phyloP scores from a whole-genome alignment of 2,888 invertebrate species.

The Coleophora flavipennella region DNA sequence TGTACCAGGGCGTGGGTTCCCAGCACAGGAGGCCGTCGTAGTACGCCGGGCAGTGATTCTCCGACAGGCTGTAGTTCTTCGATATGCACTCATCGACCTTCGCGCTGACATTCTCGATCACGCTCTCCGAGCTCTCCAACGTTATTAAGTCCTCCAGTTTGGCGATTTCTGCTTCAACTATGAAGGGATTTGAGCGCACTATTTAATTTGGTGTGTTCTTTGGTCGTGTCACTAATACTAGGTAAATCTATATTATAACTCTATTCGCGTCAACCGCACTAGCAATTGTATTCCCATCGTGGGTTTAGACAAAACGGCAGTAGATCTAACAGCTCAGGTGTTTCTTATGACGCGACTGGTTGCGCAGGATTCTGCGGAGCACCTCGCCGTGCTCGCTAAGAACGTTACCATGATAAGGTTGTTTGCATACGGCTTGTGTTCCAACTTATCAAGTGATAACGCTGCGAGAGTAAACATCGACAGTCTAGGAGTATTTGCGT shows the following conservation, averaged over 20 bases:
- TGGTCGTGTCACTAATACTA: slow-evolving; percentile 25
- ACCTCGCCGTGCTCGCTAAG: slow-evolving; percentile 44
- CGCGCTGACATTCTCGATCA: slow-evolving; percentile 48
- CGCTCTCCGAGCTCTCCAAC: slow-evolving; percentile 45
- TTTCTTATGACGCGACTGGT: slow-evolving; percentile 33
- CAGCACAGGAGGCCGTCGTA: slow-evolving; percentile 88
- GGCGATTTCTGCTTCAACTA: slow-evolving; percentile 30
- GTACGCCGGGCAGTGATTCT: slow-evolving; percentile 74
- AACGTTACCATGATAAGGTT: slow-evolving; percentile 65
- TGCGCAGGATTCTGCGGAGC: slow-evolving; percentile 44
- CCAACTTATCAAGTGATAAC: slow-evolving; percentile 70
- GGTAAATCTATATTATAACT: slow-evolving; percentile 4
- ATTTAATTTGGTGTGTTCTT: slow-evolving; percentile 30
- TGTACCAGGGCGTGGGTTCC: slow-evolving; percentile 83
- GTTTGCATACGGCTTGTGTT: slow-evolving; percentile 66
- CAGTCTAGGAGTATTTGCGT: slow-evolving; percentile 64
- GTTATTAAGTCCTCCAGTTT: slow-evolving; percentile 68
- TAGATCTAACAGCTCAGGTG: slow-evolving; percentile 27
- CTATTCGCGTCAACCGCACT: slow-evolving; percentile 19
- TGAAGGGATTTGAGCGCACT: slow-evolving; percentile 25
- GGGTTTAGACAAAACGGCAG: slow-evolving; percentile 9
- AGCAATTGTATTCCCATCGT: slow-evolving; percentile 29
- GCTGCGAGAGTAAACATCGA: slow-evolving; percentile 58
- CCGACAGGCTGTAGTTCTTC: slow-evolving; percentile 35
- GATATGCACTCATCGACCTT: slow-evolving; percentile 45